A percentile compares a stretch with the other conserved stretches of the same genome.
Evolutionary conservation across 2,113 vertebrate species (phyloP).

Genomic region (Cyanoderma ruficeps): DNA sequence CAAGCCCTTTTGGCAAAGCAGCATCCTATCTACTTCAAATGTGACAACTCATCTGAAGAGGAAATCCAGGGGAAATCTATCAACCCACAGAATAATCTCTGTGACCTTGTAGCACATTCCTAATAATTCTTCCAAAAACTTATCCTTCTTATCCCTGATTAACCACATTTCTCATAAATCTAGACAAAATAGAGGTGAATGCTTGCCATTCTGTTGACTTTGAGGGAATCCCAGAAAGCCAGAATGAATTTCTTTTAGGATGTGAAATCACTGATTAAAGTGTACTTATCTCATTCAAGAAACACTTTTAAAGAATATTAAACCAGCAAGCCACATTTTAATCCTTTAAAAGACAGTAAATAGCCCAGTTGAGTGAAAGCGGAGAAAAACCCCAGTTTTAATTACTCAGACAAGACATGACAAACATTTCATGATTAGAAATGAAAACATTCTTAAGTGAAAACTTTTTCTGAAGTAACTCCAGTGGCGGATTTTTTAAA

Average conservation of each 20-base stretch:
- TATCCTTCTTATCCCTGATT: background rate
- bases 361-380: background rate
- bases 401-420: background rate
- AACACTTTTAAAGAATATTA: background rate
- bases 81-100: background rate
- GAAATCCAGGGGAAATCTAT: background rate
- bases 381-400: background rate
- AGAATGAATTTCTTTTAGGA: background rate
- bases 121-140: background rate
- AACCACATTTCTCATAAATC: background rate
- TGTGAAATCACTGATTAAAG: background rate
- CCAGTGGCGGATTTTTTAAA: background rate
- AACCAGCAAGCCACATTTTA: background rate
- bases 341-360: background rate
- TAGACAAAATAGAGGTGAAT: background rate
- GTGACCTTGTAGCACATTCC: background rate
- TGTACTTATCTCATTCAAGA: background rate
- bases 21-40: background rate
- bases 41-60: background rate
- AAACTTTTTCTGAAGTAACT: background rate
- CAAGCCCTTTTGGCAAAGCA: background rate
- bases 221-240: background rate
- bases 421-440: background rate
- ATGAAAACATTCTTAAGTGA: background rate
- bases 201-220: background rate